Evolutionary conservation across 2,113 vertebrate species (phyloP), one percentile per base, ranked within the genome.

Genomic region (Vulpes vulpes): DNA sequence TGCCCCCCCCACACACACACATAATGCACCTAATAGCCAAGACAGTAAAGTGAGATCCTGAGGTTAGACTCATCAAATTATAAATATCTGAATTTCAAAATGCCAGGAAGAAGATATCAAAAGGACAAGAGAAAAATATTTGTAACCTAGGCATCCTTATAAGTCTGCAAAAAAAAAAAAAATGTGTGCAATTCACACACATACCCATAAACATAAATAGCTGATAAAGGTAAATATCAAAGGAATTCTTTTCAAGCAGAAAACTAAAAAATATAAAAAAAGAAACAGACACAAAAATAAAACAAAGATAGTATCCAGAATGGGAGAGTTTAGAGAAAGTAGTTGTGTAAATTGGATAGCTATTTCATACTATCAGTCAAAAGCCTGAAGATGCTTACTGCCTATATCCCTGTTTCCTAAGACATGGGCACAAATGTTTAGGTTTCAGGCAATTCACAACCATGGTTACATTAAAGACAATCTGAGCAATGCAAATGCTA

Each of bases 41-140:
- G 19, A 65, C 11, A 64, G 8, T 17, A 8, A 73, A 89, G 35
- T 19, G 2, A 84, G 8, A 59, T 89, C 5, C 11, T 71, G 73
- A n/a, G 6, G 49, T 71, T 64, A 79, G 11, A 91, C 23, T 62
- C 25, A 57, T 27, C 35, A 38, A 79, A 38, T 53, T 73, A 38
- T 35, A 91, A 73, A 92, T 84, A 92, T 38, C 23, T 78, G 14
- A 49, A 86, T 67, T 95, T 80, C 25, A 38, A 51, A 90, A 55
- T 73, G 4, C 22, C 12, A 74, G 60, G 67, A 83, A 89, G 23
- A 64, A 73, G 55, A 65, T 64, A 78, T 78, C 27, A 83, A 84
- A 96, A 78, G 20, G 10, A n/a, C 22, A 65, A 83, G 19, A 90
- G 22, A 94, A 79, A 82, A 87, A 88, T 30, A 60, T 0, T 62